Evolutionary conservation across 92 coral and sea anemone genomes (phyloP).

Genomic region (Micromussa lordhowensis): DNA sequence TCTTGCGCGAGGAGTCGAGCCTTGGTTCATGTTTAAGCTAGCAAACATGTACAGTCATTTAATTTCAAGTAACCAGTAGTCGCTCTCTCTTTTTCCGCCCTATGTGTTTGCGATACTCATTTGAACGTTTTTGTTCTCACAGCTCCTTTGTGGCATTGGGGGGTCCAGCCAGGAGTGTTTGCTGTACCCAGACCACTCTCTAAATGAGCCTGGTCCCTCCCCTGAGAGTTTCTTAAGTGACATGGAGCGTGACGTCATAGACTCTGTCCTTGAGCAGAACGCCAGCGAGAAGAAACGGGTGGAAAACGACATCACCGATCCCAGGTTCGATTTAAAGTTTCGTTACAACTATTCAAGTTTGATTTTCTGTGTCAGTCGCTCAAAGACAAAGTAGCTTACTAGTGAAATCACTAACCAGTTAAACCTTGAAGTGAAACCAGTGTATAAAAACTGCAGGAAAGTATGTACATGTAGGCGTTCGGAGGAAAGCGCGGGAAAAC

Average conservation of each 20-base stretch:
- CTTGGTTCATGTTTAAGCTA: too few species aligned
- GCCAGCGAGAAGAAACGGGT: slow-evolving; percentile 68
- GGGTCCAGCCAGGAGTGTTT: slow-evolving; percentile 92
- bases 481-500: not conserved
- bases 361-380: not conserved
- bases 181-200: slow-evolving; percentile 88
- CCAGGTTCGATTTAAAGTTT: slow-evolving; percentile 58
- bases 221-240: slow-evolving; percentile 71
- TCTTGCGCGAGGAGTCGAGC: too few species aligned
- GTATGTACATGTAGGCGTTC: not conserved
- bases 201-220: slow-evolving; percentile 96
- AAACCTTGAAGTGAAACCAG: not conserved
- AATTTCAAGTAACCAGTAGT: too few species aligned
- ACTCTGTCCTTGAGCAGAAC: slow-evolving; percentile 79
- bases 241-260: slow-evolving; percentile 85
- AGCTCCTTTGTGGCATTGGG: slow-evolving; percentile 87
- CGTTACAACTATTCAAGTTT: not conserved
- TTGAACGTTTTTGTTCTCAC: not conserved
- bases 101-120: not conserved
- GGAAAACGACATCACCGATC: slow-evolving; percentile 65
- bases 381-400: not conserved
- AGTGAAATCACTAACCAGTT: not conserved
- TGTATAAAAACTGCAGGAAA: not conserved
- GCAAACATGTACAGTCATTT: too few species aligned
- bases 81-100: not conserved